These are phyloP conservation scores for Pseudococcus viburni DNA, from an alignment of 2,888 invertebrate genomes.

Conservation along the genomic window DNA sequence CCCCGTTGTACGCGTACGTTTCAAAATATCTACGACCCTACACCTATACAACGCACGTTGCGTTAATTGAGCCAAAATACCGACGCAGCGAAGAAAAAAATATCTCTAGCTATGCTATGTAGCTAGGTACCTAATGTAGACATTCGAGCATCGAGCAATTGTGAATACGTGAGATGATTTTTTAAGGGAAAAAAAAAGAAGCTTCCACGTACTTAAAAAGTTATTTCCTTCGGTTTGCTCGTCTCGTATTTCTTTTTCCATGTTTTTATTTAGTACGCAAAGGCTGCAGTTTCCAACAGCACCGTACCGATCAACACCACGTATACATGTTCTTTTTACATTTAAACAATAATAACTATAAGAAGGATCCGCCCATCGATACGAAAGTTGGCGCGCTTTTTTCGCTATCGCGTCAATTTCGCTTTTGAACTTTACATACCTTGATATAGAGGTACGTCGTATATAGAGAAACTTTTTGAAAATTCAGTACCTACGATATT, in stretches of 20 bases:
- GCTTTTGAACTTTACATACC: slow-evolving; percentile 2
- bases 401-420: not conserved
- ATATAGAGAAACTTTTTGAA: not conserved
- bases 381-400: not conserved
- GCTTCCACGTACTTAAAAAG: slow-evolving; percentile 27
- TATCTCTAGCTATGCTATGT: not conserved
- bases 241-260: slow-evolving; percentile 14
- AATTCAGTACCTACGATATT: not conserved
- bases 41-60: not conserved
- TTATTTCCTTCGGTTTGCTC: slow-evolving; percentile 16
- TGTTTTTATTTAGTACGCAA: not conserved
- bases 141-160: slow-evolving; percentile 18
- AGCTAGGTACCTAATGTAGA: not conserved
- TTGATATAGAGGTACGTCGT: not conserved
- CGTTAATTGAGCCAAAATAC: slow-evolving; percentile 43
- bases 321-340: not conserved
- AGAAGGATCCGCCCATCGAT: not conserved
- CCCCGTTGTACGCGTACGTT: not conserved
- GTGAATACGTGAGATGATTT: slow-evolving; percentile 47
- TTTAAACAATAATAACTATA: slow-evolving; percentile 19
- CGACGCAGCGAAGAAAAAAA: not conserved
- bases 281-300: not conserved
- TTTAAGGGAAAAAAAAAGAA: not conserved
- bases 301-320: not conserved
- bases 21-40: not conserved